A percentile compares a stretch with the other conserved stretches of the same genome.
phyloP scores from a whole-genome alignment of 2,113 vertebrate species.

The Steatornis caripensis region DNA sequence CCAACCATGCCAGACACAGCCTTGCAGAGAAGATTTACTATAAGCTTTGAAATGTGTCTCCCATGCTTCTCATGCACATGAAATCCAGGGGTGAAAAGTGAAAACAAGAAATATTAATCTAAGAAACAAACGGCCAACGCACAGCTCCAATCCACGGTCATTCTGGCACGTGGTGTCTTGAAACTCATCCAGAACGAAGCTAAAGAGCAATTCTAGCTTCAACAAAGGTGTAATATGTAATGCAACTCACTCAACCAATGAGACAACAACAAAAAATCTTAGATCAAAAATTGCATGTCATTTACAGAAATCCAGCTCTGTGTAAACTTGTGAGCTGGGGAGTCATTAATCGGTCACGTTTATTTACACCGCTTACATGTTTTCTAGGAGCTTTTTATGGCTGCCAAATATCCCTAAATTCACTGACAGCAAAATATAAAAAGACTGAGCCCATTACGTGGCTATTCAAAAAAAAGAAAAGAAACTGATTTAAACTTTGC shows the following conservation, averaged over 20 bases:
- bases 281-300: background rate
- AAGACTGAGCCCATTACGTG: slow-evolving; percentile 46
- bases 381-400: slow-evolving; percentile 30
- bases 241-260: background rate
- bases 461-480: slow-evolving; percentile 24
- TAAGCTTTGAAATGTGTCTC: slow-evolving; percentile 44
- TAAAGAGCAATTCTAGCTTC: background rate
- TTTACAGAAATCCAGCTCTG: slow-evolving; percentile 10
- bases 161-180: background rate
- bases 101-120: slow-evolving; percentile 28
- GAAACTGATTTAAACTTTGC: slow-evolving; percentile 44
- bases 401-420: slow-evolving; percentile 38
- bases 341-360: slow-evolving; percentile 35
- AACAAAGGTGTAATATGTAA: background rate
- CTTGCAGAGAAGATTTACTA: slow-evolving; percentile 41
- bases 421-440: slow-evolving; percentile 9
- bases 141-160: background rate
- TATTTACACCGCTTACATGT: slow-evolving; percentile 7
- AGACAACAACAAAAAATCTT: background rate
- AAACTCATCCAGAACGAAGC: slow-evolving; percentile 33
- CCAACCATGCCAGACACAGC: slow-evolving; percentile 39
- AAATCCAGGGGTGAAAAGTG: slow-evolving; percentile 40
- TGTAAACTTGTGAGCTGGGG: background rate
- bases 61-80: slow-evolving; percentile 28
- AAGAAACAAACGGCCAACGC: slow-evolving; percentile 24